Evolutionary conservation across 2,797 vertebrate genomes (phyloP).

Genomic region (Ctenopoma kingsleyae): DNA sequence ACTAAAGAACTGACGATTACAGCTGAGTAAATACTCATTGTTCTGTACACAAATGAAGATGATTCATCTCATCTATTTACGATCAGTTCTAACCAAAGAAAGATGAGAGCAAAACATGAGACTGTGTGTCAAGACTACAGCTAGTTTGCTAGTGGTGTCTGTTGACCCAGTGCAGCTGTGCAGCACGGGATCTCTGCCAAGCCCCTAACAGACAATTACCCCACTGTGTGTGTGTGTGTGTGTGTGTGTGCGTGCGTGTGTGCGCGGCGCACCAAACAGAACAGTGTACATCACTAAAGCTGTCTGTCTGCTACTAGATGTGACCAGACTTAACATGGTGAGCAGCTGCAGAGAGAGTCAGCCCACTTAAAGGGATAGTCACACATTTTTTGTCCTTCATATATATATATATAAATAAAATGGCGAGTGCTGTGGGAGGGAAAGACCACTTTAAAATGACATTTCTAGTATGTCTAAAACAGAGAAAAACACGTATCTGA

Average conservation of each 20-base stretch:
- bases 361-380: slow-evolving; percentile 69
- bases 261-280: slow-evolving; percentile 37
- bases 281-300: slow-evolving; percentile 61
- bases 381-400: slow-evolving; percentile 19
- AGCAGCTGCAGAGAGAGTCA: slow-evolving; percentile 66
- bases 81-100: slow-evolving; percentile 30
- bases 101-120: slow-evolving; percentile 44
- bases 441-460: background rate
- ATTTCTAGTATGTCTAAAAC: background rate
- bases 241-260: slow-evolving; percentile 19
- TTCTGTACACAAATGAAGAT: background rate
- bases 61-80: slow-evolving; percentile 4
- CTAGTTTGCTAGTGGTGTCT: slow-evolving; percentile 14
- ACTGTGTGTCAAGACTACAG: slow-evolving; percentile 35
- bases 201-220: slow-evolving; percentile 80
- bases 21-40: slow-evolving; percentile 48
- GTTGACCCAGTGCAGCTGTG: slow-evolving; percentile 78
- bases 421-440: too few relatives aligned
- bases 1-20: slow-evolving; percentile 6
- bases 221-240: slow-evolving; percentile 66
- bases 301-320: slow-evolving; percentile 73
- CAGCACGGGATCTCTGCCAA: slow-evolving; percentile 72
- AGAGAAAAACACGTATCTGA: too few relatives aligned
- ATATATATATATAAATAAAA: too few relatives aligned
- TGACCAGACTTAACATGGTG: slow-evolving; percentile 74